Conservation (phyloP, 2,797 vertebrate genomes). For the Megaceryle alcyon region DNA sequence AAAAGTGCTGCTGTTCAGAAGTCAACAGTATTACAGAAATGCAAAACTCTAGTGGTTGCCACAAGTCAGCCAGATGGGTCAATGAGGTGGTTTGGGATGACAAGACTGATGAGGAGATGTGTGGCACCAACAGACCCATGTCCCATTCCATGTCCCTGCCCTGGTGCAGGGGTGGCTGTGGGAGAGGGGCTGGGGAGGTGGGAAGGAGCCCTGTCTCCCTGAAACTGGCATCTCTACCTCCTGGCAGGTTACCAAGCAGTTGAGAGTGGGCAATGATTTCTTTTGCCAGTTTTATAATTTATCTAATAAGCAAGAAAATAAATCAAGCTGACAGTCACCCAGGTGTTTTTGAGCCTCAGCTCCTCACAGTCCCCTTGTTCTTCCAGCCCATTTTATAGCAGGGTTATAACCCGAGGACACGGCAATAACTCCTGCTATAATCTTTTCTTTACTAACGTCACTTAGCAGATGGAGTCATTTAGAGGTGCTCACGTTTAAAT, state of each 20-base stretch:
- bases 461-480: constrained; percentile 73
- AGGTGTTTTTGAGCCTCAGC: constrained; percentile 47
- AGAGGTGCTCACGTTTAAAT: constrained; percentile 66
- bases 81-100: background rate
- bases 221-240: background rate
- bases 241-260: constrained; percentile 21
- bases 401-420: constrained; percentile 49
- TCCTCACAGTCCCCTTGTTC: constrained; percentile 29
- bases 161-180: background rate
- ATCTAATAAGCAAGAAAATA: constrained; percentile 65
- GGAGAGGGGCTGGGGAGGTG: background rate
- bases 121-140: background rate
- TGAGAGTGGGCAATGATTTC: background rate
- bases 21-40: background rate
- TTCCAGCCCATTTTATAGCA: constrained; percentile 42
- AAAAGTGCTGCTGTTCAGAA: background rate
- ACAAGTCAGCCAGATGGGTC: accelerated
- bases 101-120: background rate
- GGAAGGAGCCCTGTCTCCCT: background rate
- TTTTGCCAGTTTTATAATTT: constrained; percentile 65
- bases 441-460: constrained; percentile 58
- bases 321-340: constrained; percentile 67
- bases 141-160: background rate
- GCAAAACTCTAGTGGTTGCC: background rate
- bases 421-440: constrained; percentile 56